A percentile compares a stretch with the other conserved stretches of the same genome.
Evolutionary conservation across 2,888 invertebrate species (phyloP).

Genomic region (Dendrolimus houi): DNA sequence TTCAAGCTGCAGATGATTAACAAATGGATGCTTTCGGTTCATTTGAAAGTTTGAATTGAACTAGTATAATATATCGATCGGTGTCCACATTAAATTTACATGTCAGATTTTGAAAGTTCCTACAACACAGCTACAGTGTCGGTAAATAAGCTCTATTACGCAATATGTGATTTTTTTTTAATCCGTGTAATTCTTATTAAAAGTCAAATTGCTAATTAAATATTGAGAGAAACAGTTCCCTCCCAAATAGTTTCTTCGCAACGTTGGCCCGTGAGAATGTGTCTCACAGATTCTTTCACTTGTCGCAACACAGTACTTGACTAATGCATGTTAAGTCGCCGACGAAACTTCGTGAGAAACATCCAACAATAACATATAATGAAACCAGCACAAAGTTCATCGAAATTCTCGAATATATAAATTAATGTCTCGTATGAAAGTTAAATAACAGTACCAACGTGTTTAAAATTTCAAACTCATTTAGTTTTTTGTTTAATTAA

Average conservation of each 20-base stretch:
- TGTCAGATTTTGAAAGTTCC: too few species aligned
- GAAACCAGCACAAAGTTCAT: conserved; percentile 26
- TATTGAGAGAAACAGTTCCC: conserved; percentile 43
- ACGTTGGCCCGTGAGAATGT: conserved; percentile 46
- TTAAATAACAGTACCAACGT: too few species aligned
- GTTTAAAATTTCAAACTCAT: too few species aligned
- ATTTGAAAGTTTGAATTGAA: too few species aligned
- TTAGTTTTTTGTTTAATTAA: too few species aligned
- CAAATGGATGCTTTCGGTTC: too few species aligned
- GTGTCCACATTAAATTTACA: too few species aligned
- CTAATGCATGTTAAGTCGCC: conserved; percentile 30
- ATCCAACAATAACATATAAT: conserved; percentile 25
- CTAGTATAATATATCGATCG: too few species aligned
- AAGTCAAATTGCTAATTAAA: conserved; percentile 29
- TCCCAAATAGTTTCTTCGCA: conserved; percentile 32
- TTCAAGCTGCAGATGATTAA: too few species aligned
- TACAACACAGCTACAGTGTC: too few species aligned
- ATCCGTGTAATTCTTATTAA: conserved; percentile 24
- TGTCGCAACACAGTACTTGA: conserved; percentile 38
- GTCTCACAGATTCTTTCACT: conserved; percentile 47
- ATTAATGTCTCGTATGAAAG: conserved; percentile 4
- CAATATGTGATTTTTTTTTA: not conserved
- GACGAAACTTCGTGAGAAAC: conserved; percentile 42
- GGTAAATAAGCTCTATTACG: too few species aligned
- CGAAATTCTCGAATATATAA: conserved; percentile 24